phyloP scores from a whole-genome alignment of 2,113 vertebrate species.

The Mus spicilegus region DNA sequence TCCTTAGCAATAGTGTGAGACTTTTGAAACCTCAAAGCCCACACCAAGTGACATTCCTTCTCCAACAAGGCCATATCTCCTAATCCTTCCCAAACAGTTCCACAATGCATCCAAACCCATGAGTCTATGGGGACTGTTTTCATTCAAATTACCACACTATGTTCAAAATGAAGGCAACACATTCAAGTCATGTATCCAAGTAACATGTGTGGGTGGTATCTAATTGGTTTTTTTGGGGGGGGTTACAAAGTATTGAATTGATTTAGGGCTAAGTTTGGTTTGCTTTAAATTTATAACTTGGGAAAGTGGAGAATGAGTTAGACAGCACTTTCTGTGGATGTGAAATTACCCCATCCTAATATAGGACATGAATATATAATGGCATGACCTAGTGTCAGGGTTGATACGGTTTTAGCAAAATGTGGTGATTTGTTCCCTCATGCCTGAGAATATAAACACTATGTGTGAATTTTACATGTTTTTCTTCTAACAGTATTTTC shows the following conservation, averaged over 20 bases:
- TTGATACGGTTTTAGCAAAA: not conserved
- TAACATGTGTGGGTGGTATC: not conserved
- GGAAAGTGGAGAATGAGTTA: not conserved
- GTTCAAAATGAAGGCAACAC: not conserved
- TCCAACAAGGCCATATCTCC: not conserved
- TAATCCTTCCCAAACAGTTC: not conserved
- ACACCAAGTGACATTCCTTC: not conserved
- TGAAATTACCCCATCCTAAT: not conserved
- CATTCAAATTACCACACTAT: not conserved
- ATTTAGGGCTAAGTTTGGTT: not conserved
- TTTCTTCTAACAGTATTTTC: not conserved
- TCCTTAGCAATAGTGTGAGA: not conserved
- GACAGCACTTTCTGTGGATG: not conserved
- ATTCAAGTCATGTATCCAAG: not conserved
- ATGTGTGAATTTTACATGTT: not conserved
- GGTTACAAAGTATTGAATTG: not conserved
- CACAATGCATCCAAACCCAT: not conserved
- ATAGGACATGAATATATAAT: not conserved
- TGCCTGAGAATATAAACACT: not conserved
- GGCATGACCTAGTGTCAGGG: not conserved
- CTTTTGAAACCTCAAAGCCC: not conserved
- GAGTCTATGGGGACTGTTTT: not conserved
- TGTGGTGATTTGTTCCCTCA: not conserved
- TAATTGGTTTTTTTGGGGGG: not conserved
- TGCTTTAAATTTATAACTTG: not conserved